Percentiles rank a stretch among this genome's conserved stretches.
These are phyloP conservation scores for Pseudochirops cupreus DNA, from an alignment of 2,797 vertebrate genomes.

Conservation along the genomic window DNA sequence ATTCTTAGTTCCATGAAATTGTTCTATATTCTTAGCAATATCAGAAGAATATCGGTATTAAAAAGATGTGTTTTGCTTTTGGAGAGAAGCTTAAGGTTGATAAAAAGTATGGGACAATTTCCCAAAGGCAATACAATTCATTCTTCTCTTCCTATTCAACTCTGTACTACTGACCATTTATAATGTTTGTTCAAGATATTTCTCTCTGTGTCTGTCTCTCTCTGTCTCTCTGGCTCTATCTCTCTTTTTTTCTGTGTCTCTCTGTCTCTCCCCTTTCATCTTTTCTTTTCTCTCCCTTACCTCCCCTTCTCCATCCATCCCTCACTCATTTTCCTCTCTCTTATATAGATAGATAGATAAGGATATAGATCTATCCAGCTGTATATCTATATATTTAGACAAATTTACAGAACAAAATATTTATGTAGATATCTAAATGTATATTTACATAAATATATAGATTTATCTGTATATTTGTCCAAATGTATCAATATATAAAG, in stretches of 20 bases:
- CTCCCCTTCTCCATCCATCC: too few species aligned
- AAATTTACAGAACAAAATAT: background rate
- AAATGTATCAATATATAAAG: background rate
- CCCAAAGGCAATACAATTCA: background rate
- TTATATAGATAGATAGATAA: background rate
- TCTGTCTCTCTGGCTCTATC: too few species aligned
- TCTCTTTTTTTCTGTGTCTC: too few species aligned
- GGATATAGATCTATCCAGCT: background rate
- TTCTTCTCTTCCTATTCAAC: background rate
- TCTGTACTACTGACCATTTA: background rate
- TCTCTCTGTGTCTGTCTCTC: too few species aligned
- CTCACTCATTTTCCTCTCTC: too few species aligned
- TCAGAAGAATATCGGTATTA: background rate
- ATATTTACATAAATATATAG: too few species aligned
- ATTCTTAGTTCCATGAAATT: background rate
- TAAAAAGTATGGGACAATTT: background rate
- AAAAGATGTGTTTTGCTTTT: background rate
- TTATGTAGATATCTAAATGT: too few species aligned
- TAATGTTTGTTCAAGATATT: background rate
- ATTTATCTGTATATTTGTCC: background rate
- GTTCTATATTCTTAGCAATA: background rate
- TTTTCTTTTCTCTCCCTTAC: background rate
- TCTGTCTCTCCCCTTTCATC: too few species aligned
- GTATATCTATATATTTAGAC: background rate
- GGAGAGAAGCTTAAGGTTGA: background rate